phyloP scores from a whole-genome alignment of 2,113 vertebrate genomes.

The Beaufortia kweichowensis region DNA sequence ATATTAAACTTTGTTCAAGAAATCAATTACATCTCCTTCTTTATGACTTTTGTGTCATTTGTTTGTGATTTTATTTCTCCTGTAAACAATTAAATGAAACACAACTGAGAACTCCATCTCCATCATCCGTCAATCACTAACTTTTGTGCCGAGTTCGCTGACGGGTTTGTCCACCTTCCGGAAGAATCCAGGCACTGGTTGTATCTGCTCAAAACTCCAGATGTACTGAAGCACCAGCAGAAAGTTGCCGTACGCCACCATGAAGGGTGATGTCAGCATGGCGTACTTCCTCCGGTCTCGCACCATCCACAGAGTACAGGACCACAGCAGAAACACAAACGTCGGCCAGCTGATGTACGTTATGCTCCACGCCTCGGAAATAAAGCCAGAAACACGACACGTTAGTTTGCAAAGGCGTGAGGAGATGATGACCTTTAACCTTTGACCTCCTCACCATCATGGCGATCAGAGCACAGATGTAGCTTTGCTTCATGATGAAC shows the following conservation, averaged over 20 bases:
- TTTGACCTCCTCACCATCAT: slow-evolving; percentile 89
- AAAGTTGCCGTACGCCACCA: slow-evolving; percentile 94
- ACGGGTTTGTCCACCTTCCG: slow-evolving; percentile 76
- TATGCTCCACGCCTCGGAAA: slow-evolving; percentile 91
- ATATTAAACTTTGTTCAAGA: too few species aligned
- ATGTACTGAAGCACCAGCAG: slow-evolving; percentile 91
- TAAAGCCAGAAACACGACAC: neutral
- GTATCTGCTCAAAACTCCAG: slow-evolving; percentile 84
- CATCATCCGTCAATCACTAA: too few species aligned
- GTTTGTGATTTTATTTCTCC: too few species aligned
- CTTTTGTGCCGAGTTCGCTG: slow-evolving; percentile 88
- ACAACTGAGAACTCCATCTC: too few species aligned
- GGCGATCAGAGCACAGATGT: slow-evolving; percentile 95
- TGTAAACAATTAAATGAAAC: too few species aligned
- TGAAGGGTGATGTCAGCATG: slow-evolving; percentile 95
- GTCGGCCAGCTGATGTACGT: slow-evolving; percentile 98
- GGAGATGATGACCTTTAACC: neutral
- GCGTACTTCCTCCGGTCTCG: slow-evolving; percentile 90
- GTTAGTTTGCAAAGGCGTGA: neutral
- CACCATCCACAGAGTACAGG: slow-evolving; percentile 95
- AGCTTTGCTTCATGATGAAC: slow-evolving; percentile 98
- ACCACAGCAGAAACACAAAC: slow-evolving; percentile 95
- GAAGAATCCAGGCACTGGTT: slow-evolving; percentile 78
- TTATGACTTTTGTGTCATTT: too few species aligned
- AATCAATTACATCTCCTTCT: too few species aligned